These are phyloP conservation scores for Drosophila setifemur DNA, from an alignment of 1,140 invertebrate species.

Conservation along the genomic window DNA sequence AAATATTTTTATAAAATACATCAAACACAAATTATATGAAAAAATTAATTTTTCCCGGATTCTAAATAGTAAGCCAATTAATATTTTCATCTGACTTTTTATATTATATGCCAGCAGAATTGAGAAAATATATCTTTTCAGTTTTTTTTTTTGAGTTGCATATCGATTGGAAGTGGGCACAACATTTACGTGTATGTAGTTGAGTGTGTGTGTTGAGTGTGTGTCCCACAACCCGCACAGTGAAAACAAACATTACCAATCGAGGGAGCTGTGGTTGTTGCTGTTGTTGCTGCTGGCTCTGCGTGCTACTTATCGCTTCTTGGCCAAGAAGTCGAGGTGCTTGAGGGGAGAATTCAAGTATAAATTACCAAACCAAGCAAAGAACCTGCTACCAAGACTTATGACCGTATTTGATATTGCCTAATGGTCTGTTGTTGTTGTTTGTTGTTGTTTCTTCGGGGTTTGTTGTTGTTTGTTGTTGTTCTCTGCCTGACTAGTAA, in stretches of 20 bases:
- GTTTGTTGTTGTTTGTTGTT: constrained; percentile 12
- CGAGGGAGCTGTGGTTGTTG: constrained; percentile 1
- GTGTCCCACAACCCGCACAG: constrained; percentile 26
- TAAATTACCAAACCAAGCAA: constrained; percentile 72
- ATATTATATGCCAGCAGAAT: no score
- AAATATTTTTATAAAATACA: no score
- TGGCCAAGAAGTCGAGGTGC: constrained; percentile 12
- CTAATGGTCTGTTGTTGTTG: constrained; percentile 59
- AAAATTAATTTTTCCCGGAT: no score
- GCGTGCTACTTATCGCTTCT: constrained; percentile 53
- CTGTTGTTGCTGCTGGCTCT: constrained; percentile 7
- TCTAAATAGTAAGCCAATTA: no score
- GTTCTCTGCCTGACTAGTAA: constrained; percentile 32
- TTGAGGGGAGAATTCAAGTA: constrained; percentile 50
- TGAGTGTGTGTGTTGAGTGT: constrained; percentile 1
- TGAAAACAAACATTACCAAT: constrained; percentile 33
- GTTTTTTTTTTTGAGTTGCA: no score
- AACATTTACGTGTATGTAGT: background rate
- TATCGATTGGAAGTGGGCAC: background rate
- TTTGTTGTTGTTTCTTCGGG: background rate
- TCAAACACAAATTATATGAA: no score
- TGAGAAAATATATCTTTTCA: no score
- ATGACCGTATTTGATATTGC: constrained; percentile 77
- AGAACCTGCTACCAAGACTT: constrained; percentile 73
- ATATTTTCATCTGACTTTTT: no score